A percentile compares a stretch with the other conserved stretches of the same genome.
phyloP scores from a whole-genome alignment of 2,888 invertebrate genomes.

The Hermodice carunculata region DNA sequence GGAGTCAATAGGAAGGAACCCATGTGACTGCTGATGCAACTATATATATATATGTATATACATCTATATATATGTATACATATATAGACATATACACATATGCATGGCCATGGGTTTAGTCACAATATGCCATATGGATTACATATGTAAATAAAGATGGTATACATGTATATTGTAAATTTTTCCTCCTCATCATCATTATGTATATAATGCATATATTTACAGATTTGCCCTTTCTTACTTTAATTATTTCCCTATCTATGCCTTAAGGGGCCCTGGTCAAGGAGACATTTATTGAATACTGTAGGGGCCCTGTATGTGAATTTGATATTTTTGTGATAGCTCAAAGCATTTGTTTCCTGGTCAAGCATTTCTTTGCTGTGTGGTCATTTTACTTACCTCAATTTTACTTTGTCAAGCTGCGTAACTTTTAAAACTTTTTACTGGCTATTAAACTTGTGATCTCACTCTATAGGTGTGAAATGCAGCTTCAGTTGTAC shows the following conservation, averaged over 20 bases:
- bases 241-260: slow-evolving; percentile 16
- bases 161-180: slow-evolving; percentile 21
- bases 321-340: slow-evolving; percentile 15
- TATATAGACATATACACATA: slow-evolving; percentile 14
- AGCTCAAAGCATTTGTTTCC: slow-evolving; percentile 22
- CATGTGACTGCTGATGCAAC: too few species aligned
- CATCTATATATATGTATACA: too few species aligned
- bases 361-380: too few species aligned
- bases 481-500: too few species aligned
- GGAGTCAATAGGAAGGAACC: too few species aligned
- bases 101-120: slow-evolving; percentile 8
- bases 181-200: slow-evolving; percentile 17
- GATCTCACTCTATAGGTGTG: too few species aligned
- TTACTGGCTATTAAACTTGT: slow-evolving; percentile 4
- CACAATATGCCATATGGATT: slow-evolving; percentile 8
- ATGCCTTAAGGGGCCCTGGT: slow-evolving; percentile 22
- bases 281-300: slow-evolving; percentile 7
- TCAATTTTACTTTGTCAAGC: slow-evolving; percentile 9
- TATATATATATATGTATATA: too few species aligned
- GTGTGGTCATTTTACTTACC: too few species aligned
- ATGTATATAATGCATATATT: slow-evolving; percentile 21
- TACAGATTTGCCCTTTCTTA: slow-evolving; percentile 18
- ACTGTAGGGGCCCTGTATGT: slow-evolving; percentile 5
- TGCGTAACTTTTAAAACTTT: slow-evolving; percentile 9
- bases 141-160: slow-evolving; percentile 20